These are phyloP conservation scores for Nemurella pictetii DNA, from an alignment of 2,888 invertebrate genomes.

Conservation along the genomic window DNA sequence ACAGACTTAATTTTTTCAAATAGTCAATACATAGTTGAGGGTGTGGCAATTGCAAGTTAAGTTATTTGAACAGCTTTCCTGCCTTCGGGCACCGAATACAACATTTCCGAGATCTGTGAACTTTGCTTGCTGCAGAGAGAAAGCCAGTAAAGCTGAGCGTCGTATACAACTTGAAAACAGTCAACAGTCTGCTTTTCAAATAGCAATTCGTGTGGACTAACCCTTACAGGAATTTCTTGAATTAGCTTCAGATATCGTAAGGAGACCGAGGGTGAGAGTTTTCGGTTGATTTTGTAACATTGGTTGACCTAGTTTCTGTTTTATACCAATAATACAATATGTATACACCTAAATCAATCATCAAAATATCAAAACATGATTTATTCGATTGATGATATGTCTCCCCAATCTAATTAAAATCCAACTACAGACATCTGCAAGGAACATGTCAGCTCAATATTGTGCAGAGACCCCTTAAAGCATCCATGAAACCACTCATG, in stretches of 20 bases:
- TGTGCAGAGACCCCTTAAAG: too few relatives aligned
- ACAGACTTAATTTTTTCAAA: background rate
- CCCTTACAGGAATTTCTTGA: background rate
- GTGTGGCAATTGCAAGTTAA: slow-evolving; percentile 16
- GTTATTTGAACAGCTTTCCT: slow-evolving; percentile 22
- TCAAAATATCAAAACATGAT: too few relatives aligned
- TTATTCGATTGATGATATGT: too few relatives aligned
- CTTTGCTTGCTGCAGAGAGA: slow-evolving; percentile 7
- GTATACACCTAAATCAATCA: too few relatives aligned
- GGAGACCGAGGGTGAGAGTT: background rate
- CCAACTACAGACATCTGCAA: too few relatives aligned
- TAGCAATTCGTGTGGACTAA: background rate
- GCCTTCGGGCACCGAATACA: slow-evolving; percentile 8
- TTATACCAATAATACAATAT: too few relatives aligned
- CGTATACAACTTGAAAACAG: slow-evolving; percentile 5
- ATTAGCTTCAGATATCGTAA: background rate
- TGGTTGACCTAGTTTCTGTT: too few relatives aligned
- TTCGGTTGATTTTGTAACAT: background rate
- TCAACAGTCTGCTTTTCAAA: background rate
- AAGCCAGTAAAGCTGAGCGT: slow-evolving; percentile 9
- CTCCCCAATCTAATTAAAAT: too few relatives aligned
- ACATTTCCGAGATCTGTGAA: slow-evolving; percentile 9
- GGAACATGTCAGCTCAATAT: too few relatives aligned
- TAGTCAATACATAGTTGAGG: background rate
- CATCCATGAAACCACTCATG: too few relatives aligned